A percentile compares a stretch with the other conserved stretches of the same genome.
These are phyloP conservation scores for Periplaneta americana DNA, from an alignment of 1,140 invertebrate genomes.

Conservation along the genomic window DNA sequence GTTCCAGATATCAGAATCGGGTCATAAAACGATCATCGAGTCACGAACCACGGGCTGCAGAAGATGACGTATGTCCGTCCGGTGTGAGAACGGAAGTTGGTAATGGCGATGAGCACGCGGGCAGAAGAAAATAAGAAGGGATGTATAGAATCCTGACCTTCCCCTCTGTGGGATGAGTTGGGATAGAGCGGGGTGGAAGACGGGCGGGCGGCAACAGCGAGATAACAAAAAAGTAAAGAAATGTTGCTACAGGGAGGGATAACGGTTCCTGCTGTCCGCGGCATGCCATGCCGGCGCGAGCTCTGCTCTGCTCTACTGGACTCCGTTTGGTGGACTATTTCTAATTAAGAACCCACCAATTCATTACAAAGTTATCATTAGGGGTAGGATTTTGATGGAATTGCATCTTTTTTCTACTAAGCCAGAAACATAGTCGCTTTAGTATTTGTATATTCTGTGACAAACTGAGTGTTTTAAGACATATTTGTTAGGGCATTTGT, in stretches of 20 bases:
- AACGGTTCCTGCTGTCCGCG: neutral
- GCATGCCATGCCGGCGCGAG: neutral
- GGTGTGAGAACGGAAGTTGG: neutral
- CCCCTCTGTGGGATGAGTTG: neutral
- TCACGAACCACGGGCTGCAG: neutral
- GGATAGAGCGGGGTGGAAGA: neutral
- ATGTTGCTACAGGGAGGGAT: neutral
- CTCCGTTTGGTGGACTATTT: too few species aligned
- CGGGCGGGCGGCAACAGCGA: neutral
- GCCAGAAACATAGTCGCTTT: too few species aligned
- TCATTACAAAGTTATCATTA: too few species aligned
- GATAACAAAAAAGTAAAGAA: neutral
- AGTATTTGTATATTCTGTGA: too few species aligned
- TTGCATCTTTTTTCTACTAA: too few species aligned
- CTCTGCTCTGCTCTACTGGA: too few species aligned
- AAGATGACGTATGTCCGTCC: neutral
- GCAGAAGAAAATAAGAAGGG: neutral
- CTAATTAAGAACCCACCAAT: too few species aligned
- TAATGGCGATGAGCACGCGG: neutral
- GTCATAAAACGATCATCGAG: too few species aligned
- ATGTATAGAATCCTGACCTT: neutral
- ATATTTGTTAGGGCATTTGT: too few species aligned
- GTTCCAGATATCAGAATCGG: too few species aligned
- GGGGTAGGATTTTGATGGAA: too few species aligned
- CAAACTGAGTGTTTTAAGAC: too few species aligned